Percentiles rank a stretch among this genome's conserved stretches.
Conservation (phyloP, 2,888 invertebrate genomes). For the Panzeria rudis region DNA sequence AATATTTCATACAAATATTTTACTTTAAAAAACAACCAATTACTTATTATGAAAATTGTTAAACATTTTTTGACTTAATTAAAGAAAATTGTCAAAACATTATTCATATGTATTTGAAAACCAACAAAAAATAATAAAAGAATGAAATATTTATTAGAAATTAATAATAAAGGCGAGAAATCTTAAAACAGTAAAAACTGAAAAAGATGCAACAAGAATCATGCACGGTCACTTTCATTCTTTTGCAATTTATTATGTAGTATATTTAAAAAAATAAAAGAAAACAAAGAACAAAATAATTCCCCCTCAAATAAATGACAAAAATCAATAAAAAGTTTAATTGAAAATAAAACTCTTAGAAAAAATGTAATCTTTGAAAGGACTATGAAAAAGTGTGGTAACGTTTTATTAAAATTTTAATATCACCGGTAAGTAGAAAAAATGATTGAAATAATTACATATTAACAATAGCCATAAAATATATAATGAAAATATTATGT, state of each 20-base stretch:
- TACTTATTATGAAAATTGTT: conserved; percentile 60
- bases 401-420: neutral
- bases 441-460: too few species aligned
- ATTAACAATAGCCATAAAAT: too few species aligned
- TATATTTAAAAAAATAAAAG: conserved; percentile 56
- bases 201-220: conserved; percentile 66
- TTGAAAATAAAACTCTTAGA: conserved; percentile 50
- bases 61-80: conserved; percentile 51
- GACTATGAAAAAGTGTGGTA: neutral
- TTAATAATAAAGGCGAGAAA: conserved; percentile 47
- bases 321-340: conserved; percentile 67
- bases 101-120: conserved; percentile 26
- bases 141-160: conserved; percentile 50
- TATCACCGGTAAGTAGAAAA: conserved; percentile 1
- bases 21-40: conserved; percentile 67
- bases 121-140: conserved; percentile 23
- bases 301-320: conserved; percentile 39
- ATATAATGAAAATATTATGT: too few species aligned
- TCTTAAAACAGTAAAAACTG: conserved; percentile 7
- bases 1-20: conserved; percentile 58
- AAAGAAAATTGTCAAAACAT: conserved; percentile 44
- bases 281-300: conserved; percentile 2
- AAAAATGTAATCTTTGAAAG: neutral
- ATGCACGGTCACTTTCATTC: conserved; percentile 72
- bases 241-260: conserved; percentile 68